A percentile compares a stretch with the other conserved stretches of the same genome.
Conservation (phyloP, 1,140 invertebrate species). For the Drosophila mauritiana region DNA sequence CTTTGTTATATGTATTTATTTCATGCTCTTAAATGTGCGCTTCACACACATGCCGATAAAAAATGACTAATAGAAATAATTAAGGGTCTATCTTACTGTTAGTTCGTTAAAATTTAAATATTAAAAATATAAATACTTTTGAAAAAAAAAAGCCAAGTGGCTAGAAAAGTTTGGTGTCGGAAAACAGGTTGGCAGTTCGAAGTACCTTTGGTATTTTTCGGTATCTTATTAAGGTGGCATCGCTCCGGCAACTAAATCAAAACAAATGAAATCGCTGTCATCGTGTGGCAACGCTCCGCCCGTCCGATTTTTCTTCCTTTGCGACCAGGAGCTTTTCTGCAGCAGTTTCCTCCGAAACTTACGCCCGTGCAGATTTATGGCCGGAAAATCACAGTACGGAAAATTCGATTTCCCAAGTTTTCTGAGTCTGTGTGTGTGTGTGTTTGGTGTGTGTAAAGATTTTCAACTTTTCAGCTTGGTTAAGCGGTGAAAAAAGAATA, state of each 20-base stretch:
- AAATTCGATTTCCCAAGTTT: slow-evolving; percentile 46
- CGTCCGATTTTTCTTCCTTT: slow-evolving; percentile 36
- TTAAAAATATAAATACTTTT: not conserved
- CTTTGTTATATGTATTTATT: no score
- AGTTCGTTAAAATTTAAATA: not conserved
- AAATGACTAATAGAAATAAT: no score
- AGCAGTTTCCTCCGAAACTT: slow-evolving; percentile 43
- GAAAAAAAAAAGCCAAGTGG: not conserved
- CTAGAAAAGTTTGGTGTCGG: not conserved
- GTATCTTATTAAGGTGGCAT: not conserved
- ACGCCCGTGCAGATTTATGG: slow-evolving; percentile 45
- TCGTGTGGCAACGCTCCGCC: not conserved
- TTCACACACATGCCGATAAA: no score
- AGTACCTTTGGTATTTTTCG: not conserved
- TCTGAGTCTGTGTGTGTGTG: slow-evolving; percentile 21
- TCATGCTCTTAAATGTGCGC: no score
- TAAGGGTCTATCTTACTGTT: no score
- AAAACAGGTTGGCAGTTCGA: slow-evolving; percentile 1
- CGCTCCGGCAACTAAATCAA: not conserved
- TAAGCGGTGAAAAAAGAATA: slow-evolving; percentile 13
- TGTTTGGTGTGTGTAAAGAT: slow-evolving; percentile 16
- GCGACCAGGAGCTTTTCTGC: slow-evolving; percentile 50
- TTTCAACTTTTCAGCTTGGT: slow-evolving; percentile 49
- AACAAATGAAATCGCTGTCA: not conserved
- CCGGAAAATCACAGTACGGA: slow-evolving; percentile 51